Evolutionary conservation across 2,113 vertebrate species (phyloP), one percentile per base, ranked within the genome.

Genomic region (Rhegmatorhina hoffmannsi): DNA sequence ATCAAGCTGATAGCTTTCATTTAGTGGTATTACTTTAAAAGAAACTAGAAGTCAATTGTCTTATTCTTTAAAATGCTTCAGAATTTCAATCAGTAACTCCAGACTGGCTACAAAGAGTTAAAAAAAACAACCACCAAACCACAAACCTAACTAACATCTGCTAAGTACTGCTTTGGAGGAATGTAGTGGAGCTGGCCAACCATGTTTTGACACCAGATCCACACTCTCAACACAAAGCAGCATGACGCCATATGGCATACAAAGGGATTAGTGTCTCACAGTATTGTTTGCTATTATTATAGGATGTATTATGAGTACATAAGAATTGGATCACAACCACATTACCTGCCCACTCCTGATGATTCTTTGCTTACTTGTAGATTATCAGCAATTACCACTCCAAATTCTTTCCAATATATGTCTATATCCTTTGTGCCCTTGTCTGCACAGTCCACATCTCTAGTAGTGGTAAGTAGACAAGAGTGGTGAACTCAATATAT

Each of bases 321-420:
- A 77, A 69, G 89, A 79, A 83, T 43, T 50, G 63, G 63, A 96
- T 89, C 84, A 82, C 4, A 2, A 91, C 44, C 9, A 0, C 62
- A 17, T 70, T 36, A 62, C 49, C 67, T 25, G 0, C 76, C 66
- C 53, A 64, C 77, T 91, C 56, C 24, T 1, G 5, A 55, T 67
- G 50, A 88, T 90, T 92, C 87, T 69, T 91, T 90, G 67, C 75
- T 96, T 94, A 80, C 31, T 31, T 68, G 26, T 13, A 78, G 80
- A 81, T 91, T 84, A 90, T 75, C 47, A 91, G 33, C 49, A 93
- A 34, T 78, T 81, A 67, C n/a, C 34, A 77, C 31, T 52, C 26
- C 46, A 55, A 78, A 52, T 92, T 84, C n/a, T 84, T 90, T 90
- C 60, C 60, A 87, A 16, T 67, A 44, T 56, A 36, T 62, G 10